Percentiles rank a stretch among this genome's conserved stretches.
These are phyloP conservation scores for Australoheros scitulus DNA, from an alignment of 2,113 vertebrate genomes.

Conservation along the genomic window DNA sequence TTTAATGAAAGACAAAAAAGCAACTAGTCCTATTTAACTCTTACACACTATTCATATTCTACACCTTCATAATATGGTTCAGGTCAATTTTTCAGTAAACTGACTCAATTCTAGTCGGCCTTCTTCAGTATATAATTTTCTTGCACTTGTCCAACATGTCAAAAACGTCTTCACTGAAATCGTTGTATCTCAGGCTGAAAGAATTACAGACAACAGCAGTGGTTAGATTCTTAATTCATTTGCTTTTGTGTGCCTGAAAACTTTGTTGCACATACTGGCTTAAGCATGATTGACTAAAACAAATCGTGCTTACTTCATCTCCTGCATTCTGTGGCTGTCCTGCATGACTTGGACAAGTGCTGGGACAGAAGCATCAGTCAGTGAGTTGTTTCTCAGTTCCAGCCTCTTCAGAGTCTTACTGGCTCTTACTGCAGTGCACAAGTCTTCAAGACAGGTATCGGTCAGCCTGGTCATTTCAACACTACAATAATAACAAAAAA, in stretches of 20 bases:
- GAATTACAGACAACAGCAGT: background rate
- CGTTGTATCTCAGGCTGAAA: slow-evolving; percentile 76
- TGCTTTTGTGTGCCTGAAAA: background rate
- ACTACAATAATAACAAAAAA: background rate
- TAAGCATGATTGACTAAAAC: background rate
- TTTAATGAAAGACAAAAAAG: background rate
- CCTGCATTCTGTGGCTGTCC: slow-evolving; percentile 56
- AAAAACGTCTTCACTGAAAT: slow-evolving; percentile 74
- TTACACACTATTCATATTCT: no score
- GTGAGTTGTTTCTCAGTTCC: slow-evolving; percentile 72
- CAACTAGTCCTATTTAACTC: no score
- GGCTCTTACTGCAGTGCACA: slow-evolving; percentile 67
- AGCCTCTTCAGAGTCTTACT: slow-evolving; percentile 65
- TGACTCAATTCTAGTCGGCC: background rate
- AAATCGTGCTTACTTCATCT: slow-evolving; percentile 65
- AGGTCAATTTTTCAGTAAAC: background rate
- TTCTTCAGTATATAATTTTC: slow-evolving; percentile 68
- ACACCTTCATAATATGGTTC: no score
- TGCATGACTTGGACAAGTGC: slow-evolving; percentile 61
- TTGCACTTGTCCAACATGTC: slow-evolving; percentile 58
- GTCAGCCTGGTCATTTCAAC: slow-evolving; percentile 74
- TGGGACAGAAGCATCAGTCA: slow-evolving; percentile 69
- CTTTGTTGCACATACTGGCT: background rate
- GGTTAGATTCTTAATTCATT: background rate
- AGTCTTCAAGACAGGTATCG: slow-evolving; percentile 64